These are phyloP conservation scores for Arctia plantaginis DNA, from an alignment of 2,888 invertebrate genomes.

Conservation along the genomic window DNA sequence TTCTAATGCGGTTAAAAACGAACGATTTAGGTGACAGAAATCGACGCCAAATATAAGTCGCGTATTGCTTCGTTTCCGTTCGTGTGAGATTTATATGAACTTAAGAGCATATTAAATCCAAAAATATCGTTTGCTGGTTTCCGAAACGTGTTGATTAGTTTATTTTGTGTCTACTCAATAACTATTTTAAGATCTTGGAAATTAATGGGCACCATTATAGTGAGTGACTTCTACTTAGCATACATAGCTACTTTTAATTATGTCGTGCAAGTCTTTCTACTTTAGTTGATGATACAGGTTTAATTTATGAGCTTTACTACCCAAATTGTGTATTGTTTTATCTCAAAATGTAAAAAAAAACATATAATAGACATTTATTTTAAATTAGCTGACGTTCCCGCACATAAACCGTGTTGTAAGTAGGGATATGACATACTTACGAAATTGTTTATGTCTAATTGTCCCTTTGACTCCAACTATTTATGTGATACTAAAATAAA, in stretches of 20 bases:
- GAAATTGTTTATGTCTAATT: background rate
- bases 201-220: background rate
- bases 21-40: background rate
- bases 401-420: background rate
- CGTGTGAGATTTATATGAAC: constrained; percentile 15
- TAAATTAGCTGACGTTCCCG: background rate
- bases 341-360: background rate
- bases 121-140: constrained; percentile 15
- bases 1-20: background rate
- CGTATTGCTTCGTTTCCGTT: constrained; percentile 7
- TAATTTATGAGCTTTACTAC: background rate
- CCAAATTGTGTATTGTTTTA: background rate
- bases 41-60: background rate
- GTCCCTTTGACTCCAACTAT: background rate
- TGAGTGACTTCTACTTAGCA: background rate
- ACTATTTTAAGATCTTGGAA: constrained; percentile 1
- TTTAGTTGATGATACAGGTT: background rate
- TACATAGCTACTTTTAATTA: background rate
- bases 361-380: background rate
- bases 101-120: constrained; percentile 14
- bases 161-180: constrained; percentile 9
- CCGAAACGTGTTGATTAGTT: constrained; percentile 16
- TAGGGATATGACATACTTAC: background rate
- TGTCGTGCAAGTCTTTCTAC: background rate
- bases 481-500: background rate